Evolutionary conservation across 1,140 invertebrate genomes (phyloP), one percentile per base, ranked within the genome.

Genomic region (Macrocentrus cingulum): DNA sequence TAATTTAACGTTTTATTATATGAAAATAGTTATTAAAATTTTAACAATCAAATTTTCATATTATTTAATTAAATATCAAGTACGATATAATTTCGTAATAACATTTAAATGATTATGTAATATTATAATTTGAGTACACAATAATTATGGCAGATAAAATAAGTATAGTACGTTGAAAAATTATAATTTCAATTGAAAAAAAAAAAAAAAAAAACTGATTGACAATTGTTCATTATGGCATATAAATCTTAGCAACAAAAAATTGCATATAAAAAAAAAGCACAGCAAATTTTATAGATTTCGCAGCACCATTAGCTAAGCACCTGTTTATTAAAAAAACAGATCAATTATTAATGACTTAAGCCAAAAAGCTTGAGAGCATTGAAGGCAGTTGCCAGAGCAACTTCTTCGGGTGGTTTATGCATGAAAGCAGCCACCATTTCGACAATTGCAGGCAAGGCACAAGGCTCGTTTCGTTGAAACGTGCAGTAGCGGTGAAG

Each of bases 401-500:
- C 95, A 13, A 97, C 90, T 76, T 97, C 93, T 76, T 94, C 92
- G 0, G 94, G 90, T 23, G 85, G 85, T 71, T 88, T 89, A 51
- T 86, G 85, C 82, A 95, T 89, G 74, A 95, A 94, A 20, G 91
- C 92, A 16, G 94, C 92, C 58, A 97, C 88, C 85, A 97, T 90
- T 80, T 98, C 95, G 13, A 96, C 91, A 48, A 94, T 91, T 23
- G 92, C 91, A 11, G 94, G 92, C 53, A 97, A 80, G 13, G 92
- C 92, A 80, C 94, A 97, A 0, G 95, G 95, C 79, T 98, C 95
- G 72, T 98, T 98, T 61, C 95, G 84, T 82, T 97, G 94, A 81
- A 97, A 98, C 53, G 93, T 95, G 76, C 92, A 96, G 80, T 95
- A 95, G 61, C 88, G 82, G 62, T 82, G 84, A 62, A 87, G 74